Conservation (phyloP, 2,888 invertebrate species). For the Eurytoma adleriae region DNA sequence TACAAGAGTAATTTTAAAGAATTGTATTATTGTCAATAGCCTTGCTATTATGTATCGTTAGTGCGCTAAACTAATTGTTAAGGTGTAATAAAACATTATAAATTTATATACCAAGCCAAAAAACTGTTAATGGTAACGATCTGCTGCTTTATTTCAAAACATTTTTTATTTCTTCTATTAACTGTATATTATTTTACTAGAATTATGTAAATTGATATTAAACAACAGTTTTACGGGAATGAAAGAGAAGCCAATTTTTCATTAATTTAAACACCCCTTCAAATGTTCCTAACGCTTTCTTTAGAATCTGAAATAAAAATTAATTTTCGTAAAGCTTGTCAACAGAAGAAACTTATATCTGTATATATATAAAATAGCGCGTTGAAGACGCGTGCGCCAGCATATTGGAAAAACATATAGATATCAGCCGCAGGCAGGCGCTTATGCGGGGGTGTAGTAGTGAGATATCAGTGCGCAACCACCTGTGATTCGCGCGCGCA, state of each 20-base stretch:
- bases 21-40: conserved; percentile 66
- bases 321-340: no score
- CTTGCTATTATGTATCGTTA: conserved; percentile 51
- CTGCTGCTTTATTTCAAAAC: conserved; percentile 45
- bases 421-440: neutral
- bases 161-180: conserved; percentile 50
- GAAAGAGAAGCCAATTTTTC: neutral
- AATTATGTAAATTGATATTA: conserved; percentile 53
- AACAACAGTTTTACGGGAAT: conserved; percentile 50
- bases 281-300: no score
- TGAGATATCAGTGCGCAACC: conserved; percentile 18
- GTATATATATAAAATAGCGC: neutral
- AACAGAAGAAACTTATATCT: no score
- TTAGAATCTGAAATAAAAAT: no score
- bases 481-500: conserved; percentile 48
- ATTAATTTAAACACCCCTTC: no score
- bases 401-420: neutral
- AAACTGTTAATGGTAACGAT: conserved; percentile 45
- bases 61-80: conserved; percentile 62
- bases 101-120: conserved; percentile 65
- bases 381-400: neutral
- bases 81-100: conserved; percentile 67
- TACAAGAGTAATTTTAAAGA: conserved; percentile 66
- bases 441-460: no score
- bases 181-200: conserved; percentile 54